phyloP scores from a whole-genome alignment of 2,888 invertebrate species.

The Callyntrura sp. region DNA sequence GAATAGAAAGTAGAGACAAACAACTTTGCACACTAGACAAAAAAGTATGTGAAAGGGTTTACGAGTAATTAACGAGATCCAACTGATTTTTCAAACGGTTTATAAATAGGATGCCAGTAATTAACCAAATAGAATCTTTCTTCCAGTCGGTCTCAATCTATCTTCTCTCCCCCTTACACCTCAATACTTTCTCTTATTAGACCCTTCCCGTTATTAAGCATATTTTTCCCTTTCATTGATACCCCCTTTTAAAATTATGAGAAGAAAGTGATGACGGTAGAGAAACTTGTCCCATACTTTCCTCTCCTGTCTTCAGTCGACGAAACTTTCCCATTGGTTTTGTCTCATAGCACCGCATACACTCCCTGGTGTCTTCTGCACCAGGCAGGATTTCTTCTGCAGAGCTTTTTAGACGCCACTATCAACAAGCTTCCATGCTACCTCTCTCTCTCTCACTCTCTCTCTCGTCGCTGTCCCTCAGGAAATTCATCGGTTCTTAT shows the following conservation, averaged over 20 bases:
- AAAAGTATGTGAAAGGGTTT: conserved; percentile 12
- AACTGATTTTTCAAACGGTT: conserved; percentile 44
- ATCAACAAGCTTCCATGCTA: neutral
- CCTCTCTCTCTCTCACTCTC: neutral
- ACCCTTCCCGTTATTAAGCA: neutral
- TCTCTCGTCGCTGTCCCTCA: neutral
- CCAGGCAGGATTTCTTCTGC: neutral
- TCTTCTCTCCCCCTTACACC: conserved; percentile 12
- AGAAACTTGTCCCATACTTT: neutral
- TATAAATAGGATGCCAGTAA: conserved; percentile 60
- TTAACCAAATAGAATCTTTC: conserved; percentile 65
- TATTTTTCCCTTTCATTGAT: conserved; percentile 26
- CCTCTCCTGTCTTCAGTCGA: too few species aligned
- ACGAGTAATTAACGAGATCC: conserved; percentile 64
- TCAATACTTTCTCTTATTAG: neutral
- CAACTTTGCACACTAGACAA: neutral
- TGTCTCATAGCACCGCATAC: too few species aligned
- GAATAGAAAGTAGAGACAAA: neutral
- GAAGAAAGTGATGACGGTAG: conserved; percentile 16
- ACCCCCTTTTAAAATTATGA: conserved; percentile 24
- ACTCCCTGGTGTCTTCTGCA: neutral
- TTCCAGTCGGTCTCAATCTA: neutral
- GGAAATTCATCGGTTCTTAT: neutral
- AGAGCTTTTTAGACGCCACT: neutral
- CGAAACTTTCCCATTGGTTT: neutral